Base-by-base conservation (phyloP, 35 echinoderm and acorn worm species). In the Ophioderma brevispina region DNA sequence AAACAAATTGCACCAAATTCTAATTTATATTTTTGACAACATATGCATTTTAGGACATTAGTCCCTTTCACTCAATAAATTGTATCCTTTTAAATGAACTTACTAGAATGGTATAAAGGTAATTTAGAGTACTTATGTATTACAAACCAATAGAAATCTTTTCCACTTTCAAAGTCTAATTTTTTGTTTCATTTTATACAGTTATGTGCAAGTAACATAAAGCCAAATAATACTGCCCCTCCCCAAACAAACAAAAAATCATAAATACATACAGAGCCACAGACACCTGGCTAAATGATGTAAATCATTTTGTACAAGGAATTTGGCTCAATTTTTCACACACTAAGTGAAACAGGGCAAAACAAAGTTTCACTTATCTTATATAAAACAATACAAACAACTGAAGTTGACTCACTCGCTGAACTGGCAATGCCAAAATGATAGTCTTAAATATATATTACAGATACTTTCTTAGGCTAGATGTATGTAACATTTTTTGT, bases 401-500 rank as follows among this genome's bases (percentile, higher is more conserved):
- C 17, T 70, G 15, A 25, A 25, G 28, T 70, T 25, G 28, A 70
- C 17, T 70, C 23, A 70, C 28, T 70, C 28, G n/a, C n/a, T n/a
- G 10, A 30, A 30, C 28, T 13, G 59, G 23, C 59, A 18, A 70
- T 30, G 28, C 17, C 59, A 70, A 25, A 25, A 25, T 70, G 59
- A 46, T 46, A 46, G 17, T 8, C 17, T 70, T 30, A 70, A 70
- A 70, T 25, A 70, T 70, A 30, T 25, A 30, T 15, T 25, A 70
- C 59, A 70, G 28, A 70, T 70, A 70, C 10, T 18, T 70, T 70
- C n/a, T 70, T 70, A 46, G 4, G 41, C 59, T 70, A 25, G n/a
- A 70, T 70, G 1, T 70, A 70, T 70, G 59, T 70, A 70, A 70
- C 59, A 70, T 70, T 70, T 70, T 25, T n/a, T n/a, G n/a, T 70